Evolutionary conservation across 2,113 vertebrate species (phyloP), one percentile per base, ranked within the genome.

Genomic region (Dicrurus megarhynchus): DNA sequence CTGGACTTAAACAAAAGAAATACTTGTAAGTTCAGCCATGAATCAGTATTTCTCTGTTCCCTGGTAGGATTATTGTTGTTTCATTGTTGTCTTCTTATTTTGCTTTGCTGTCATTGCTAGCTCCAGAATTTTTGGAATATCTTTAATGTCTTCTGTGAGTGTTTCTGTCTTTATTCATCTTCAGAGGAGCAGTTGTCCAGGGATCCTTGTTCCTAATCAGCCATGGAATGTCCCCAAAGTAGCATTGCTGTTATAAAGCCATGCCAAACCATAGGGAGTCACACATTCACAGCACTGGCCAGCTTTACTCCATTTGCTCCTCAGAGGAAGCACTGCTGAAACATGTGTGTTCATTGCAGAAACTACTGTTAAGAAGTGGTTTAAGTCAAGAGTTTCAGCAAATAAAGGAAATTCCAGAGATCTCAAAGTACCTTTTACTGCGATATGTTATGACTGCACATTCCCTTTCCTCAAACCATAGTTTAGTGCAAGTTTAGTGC

Each of bases 371-470:
- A 64, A 76, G 53, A 44, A 57, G 47, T 0, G 2, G 19, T 47
- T 59, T 64, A 70, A 92, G 78, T 27, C 0, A 8, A 81, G 30
- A 80, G 21, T 24, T 86, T 83, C 68, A 61, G 46, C 50, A 90
- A 88, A 61, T 67, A 81, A 85, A 90, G 56, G 73, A 91, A 90
- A 92, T 90, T 81, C 60, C 86, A 75, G 17, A 87, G 33, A 81
- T 70, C 80, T 87, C 57, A 35, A 32, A 75, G 16, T 67, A 75
- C 32, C 30, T 92, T 90, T 77, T 74, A 55, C 9, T n/a, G 44
- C 67, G 52, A 28, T 56, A 26, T 44, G 30, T 85, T 91, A 50
- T 59, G 63, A 67, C 52, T 67, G 19, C 24, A 46, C 26, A 59
- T 67, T 89, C 19, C 1, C 21, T 70, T 70, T 60, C 37, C 32